phyloP scores from a whole-genome alignment of 2,113 vertebrate genomes.

The Oplegnathus fasciatus region DNA sequence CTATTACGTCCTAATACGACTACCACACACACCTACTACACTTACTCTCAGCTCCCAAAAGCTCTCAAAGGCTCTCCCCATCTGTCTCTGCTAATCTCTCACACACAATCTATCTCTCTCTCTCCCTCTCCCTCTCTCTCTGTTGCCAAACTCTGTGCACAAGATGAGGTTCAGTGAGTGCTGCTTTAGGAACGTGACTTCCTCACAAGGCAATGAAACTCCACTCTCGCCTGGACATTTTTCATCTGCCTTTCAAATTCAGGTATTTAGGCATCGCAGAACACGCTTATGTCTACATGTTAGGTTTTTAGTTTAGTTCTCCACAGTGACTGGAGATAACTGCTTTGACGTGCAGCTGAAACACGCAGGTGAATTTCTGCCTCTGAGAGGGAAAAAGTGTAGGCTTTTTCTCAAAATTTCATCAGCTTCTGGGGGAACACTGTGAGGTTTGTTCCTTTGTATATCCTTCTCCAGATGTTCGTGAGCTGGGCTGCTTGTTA shows the following conservation, averaged over 20 bases:
- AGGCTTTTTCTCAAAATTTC: neutral
- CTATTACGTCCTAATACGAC: conserved; percentile 11
- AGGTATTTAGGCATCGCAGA: conserved; percentile 36
- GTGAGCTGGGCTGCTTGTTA: neutral
- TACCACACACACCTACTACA: conserved; percentile 8
- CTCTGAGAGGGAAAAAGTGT: neutral
- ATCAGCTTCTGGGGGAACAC: neutral
- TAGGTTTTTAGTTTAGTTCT: neutral
- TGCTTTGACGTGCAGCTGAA: neutral
- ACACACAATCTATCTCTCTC: conserved; percentile 34
- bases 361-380: neutral
- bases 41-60: neutral
- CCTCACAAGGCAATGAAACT: conserved; percentile 67
- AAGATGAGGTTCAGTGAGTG: conserved; percentile 33
- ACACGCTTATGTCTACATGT: conserved; percentile 2
- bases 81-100: conserved; percentile 54
- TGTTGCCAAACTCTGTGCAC: conserved; percentile 39
- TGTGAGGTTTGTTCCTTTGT: conserved; percentile 19
- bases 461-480: conserved; percentile 15
- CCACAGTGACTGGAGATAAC: neutral
- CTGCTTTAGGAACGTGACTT: conserved; percentile 60
- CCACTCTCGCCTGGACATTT: conserved; percentile 42
- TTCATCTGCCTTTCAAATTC: conserved; percentile 59
- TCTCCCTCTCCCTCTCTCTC: neutral
- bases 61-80: conserved; percentile 20